These are phyloP conservation scores for Cryptocephalus primarius DNA, from an alignment of 2,888 invertebrate genomes.

Conservation along the genomic window DNA sequence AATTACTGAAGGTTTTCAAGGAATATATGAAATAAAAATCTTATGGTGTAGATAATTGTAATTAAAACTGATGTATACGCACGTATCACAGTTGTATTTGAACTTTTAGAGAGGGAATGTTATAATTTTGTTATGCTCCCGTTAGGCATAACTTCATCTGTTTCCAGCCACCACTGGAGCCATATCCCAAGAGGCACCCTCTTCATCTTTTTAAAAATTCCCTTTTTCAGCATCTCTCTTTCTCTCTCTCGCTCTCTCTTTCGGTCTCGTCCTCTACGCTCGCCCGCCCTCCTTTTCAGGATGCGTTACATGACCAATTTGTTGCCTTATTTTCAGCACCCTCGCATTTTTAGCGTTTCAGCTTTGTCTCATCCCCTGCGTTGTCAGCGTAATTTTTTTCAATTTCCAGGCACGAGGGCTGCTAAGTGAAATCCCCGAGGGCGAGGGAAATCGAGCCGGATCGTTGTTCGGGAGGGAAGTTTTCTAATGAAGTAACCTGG, in stretches of 20 bases:
- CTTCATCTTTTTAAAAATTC: background rate
- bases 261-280: background rate
- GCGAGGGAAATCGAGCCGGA: conserved; percentile 1
- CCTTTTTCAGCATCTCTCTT: background rate
- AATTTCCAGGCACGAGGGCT: background rate
- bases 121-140: too few relatives aligned
- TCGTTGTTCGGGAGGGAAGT: conserved; percentile 1
- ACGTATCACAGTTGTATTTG: too few relatives aligned
- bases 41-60: too few relatives aligned
- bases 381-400: background rate
- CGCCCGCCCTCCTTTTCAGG: too few relatives aligned
- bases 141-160: too few relatives aligned
- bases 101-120: too few relatives aligned
- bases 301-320: conserved; percentile 13
- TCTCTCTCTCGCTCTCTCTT: background rate
- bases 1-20: too few relatives aligned
- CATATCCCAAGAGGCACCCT: too few relatives aligned
- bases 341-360: conserved; percentile 7
- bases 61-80: too few relatives aligned
- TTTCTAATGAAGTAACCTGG: conserved; percentile 11
- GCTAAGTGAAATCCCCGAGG: background rate
- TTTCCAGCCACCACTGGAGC: too few relatives aligned
- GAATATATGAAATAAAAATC: too few relatives aligned
- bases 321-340: conserved; percentile 13
- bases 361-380: conserved; percentile 1